phyloP scores from a whole-genome alignment of 2,888 invertebrate species.

The Dione vanillae region DNA sequence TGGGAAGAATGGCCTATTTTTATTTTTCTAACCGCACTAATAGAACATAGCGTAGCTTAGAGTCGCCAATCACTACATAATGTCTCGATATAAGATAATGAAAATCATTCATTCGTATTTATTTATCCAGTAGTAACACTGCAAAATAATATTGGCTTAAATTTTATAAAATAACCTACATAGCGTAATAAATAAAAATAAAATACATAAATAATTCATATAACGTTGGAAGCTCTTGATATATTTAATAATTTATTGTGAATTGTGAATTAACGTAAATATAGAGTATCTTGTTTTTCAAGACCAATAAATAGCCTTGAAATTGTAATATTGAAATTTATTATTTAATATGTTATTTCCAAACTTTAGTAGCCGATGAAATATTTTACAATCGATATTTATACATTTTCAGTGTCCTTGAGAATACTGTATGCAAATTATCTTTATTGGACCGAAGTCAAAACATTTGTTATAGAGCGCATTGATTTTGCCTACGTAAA shows the following conservation, averaged over 20 bases:
- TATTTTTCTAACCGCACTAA: too few relatives aligned
- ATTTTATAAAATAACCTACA: constrained; percentile 58
- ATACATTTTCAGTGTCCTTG: constrained; percentile 69
- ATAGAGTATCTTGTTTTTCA: not conserved
- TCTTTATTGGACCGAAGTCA: constrained; percentile 67
- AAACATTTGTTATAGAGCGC: constrained; percentile 62
- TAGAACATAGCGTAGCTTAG: too few relatives aligned
- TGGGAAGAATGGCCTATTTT: too few relatives aligned
- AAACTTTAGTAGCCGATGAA: constrained; percentile 48
- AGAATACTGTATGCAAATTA: constrained; percentile 61
- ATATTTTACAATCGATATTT: constrained; percentile 55
- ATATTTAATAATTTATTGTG: not conserved
- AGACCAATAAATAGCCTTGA: not conserved
- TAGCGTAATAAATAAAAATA: constrained; percentile 48
- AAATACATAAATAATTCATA: constrained; percentile 43
- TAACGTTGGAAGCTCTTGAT: constrained; percentile 39
- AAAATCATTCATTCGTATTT: constrained; percentile 75
- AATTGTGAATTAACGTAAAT: not conserved
- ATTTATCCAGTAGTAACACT: constrained; percentile 74
- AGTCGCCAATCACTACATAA: constrained; percentile 39
- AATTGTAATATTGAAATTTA: not conserved
- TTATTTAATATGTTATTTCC: constrained; percentile 1
- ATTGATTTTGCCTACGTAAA: constrained; percentile 62
- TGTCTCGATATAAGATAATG: constrained; percentile 65
- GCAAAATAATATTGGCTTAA: constrained; percentile 72